Evolutionary conservation across 2,797 vertebrate genomes (phyloP).

Genomic region (Cyclopterus lumpus): DNA sequence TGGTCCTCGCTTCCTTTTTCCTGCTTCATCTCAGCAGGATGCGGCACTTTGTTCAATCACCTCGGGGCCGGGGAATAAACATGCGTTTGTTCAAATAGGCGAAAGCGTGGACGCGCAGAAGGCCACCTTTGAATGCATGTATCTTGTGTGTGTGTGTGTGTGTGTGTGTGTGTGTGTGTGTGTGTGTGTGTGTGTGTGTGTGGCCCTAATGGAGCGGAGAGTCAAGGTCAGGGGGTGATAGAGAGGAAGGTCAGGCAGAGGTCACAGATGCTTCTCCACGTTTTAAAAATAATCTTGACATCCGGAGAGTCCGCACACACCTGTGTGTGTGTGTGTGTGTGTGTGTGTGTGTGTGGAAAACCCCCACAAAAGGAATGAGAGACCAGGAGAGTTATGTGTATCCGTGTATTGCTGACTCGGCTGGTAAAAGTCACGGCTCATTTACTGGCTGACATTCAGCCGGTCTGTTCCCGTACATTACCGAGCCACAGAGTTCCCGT

Average conservation of each 20-base stretch:
- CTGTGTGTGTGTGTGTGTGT: constrained; percentile 7
- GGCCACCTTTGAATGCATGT: background rate
- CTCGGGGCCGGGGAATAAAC: constrained; percentile 27
- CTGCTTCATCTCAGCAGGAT: constrained; percentile 52
- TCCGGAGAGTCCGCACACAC: background rate
- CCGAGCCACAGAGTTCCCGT: constrained; percentile 34
- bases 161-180: background rate
- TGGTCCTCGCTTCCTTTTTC: constrained; percentile 43
- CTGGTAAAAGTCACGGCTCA: constrained; percentile 74
- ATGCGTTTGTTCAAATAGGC: constrained; percentile 23
- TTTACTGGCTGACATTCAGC: constrained; percentile 74
- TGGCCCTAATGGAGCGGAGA: constrained; percentile 50
- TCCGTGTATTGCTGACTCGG: constrained; percentile 68
- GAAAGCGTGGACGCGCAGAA: constrained; percentile 15
- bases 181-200: constrained; percentile 5
- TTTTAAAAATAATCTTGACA: constrained; percentile 50
- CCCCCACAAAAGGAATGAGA: constrained; percentile 27
- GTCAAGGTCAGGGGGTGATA: constrained; percentile 64
- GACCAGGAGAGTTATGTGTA: constrained; percentile 59
- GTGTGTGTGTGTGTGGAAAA: constrained; percentile 14
- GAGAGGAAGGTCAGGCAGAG: constrained; percentile 62
- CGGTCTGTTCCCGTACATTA: constrained; percentile 55
- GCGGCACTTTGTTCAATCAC: constrained; percentile 19
- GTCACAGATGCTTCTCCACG: constrained; percentile 38
- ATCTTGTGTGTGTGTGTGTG: background rate